Base-by-base conservation (phyloP, 2,113 vertebrate species). In the Theristicus caerulescens region DNA sequence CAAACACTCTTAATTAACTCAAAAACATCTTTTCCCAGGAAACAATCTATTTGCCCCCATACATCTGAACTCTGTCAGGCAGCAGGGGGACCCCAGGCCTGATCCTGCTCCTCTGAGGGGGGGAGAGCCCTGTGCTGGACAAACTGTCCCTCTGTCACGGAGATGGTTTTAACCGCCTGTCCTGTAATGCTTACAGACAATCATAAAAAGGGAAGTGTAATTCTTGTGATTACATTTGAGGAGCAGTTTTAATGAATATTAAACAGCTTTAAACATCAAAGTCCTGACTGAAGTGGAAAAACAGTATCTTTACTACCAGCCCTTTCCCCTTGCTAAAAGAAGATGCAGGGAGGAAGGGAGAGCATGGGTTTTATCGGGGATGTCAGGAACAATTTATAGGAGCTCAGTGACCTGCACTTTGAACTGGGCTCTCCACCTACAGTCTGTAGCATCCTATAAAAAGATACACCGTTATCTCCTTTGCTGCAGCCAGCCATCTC, bases 241-340 rank as follows among this genome's bases (percentile, higher is more conserved):
- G 93, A 97, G 55, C 36, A 26, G 86, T 90, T 96, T 97, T 98
- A 98, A 98, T 97, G 93, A 97, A 97, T 98, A 98, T 97, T 98
- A 98, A 98, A 97, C 94, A 97, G 90, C 91, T 98, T 95, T 96
- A 97, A 98, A 98, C 98, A 97, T 98, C 97, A 98, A 98, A 98
- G 98, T 96, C 96, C 95, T 93, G 97, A 97, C 93, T 94, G 91
- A 97, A 98, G 96, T 97, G 94, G 97, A 97, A 98, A 98, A 96
- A 91, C 57, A 96, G 95, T 97, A 95, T 97, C 97, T 97, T 93
- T 97, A 97, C 92, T 95, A 90, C 57, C 65, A 95, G 95, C 38
- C 83, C 64, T 96, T 97, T 95, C 88, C 22, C 40, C 73, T 93
- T 36, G 51, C 94, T 81, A 87, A 95, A 74, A 88, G 87, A 93